These are phyloP conservation scores for Xyrichtys novacula DNA, from an alignment of 2,797 vertebrate species.

Conservation along the genomic window DNA sequence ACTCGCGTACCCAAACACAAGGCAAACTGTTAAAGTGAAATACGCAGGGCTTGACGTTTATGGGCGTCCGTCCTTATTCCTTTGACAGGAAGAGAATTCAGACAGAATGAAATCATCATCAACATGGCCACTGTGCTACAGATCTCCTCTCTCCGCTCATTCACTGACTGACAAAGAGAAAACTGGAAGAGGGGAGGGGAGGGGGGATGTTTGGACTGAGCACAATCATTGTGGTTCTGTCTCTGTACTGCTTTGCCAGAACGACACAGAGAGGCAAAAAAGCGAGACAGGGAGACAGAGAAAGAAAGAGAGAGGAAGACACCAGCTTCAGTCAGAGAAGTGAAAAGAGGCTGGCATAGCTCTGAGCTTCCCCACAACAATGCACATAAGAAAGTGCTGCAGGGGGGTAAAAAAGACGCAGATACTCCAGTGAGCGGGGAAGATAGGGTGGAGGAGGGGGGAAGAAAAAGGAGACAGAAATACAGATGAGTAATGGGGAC, in stretches of 20 bases:
- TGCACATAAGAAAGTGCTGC: conserved; percentile 35
- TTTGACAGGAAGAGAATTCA: conserved; percentile 72
- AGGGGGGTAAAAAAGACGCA: conserved; percentile 42
- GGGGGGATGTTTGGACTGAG: conserved; percentile 42
- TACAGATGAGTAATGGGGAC: conserved; percentile 54
- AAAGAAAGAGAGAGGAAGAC: conserved; percentile 38
- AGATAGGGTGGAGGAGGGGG: conserved; percentile 25
- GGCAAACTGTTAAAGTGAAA: conserved; percentile 56
- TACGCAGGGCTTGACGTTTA: conserved; percentile 69
- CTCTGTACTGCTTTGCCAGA: conserved; percentile 47
- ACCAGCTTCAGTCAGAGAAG: conserved; percentile 35
- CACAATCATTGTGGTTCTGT: conserved; percentile 58
- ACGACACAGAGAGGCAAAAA: conserved; percentile 44
- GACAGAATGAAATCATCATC: conserved; percentile 74
- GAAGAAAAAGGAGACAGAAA: conserved; percentile 25
- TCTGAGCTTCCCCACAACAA: conserved; percentile 53
- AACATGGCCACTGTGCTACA: conserved; percentile 58
- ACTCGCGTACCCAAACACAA: conserved; percentile 8
- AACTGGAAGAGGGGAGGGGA: conserved; percentile 9
- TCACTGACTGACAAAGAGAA: conserved; percentile 63
- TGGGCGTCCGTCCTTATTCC: conserved; percentile 70
- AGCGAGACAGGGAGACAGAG: conserved; percentile 31
- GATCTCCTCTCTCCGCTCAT: conserved; percentile 55
- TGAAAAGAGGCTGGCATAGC: conserved; percentile 42
- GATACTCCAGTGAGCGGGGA: conserved; percentile 20